These are phyloP conservation scores for Crax fasciolata DNA, from an alignment of 2,797 vertebrate species.

Conservation along the genomic window DNA sequence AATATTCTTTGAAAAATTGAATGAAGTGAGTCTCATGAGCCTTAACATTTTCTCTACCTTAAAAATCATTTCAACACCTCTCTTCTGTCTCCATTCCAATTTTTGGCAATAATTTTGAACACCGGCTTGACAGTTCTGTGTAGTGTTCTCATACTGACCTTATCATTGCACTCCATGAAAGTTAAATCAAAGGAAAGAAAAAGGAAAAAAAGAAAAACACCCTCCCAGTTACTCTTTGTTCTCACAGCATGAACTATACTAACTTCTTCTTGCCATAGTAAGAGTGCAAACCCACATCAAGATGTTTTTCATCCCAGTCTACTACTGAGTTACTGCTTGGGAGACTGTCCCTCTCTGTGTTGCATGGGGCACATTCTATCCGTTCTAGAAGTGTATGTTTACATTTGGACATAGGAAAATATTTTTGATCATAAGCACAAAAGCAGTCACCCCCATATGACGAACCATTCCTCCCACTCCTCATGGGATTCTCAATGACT, in stretches of 20 bases:
- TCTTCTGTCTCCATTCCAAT: not conserved
- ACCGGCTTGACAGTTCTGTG: not conserved
- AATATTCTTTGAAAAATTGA: not conserved
- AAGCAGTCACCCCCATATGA: not conserved
- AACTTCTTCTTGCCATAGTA: not conserved
- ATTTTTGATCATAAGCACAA: not conserved
- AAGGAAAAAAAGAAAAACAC: not conserved
- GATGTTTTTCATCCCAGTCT: not conserved
- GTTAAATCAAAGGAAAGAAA: not conserved
- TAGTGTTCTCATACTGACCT: not conserved
- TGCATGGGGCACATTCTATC: fast-evolving
- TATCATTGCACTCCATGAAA: not conserved
- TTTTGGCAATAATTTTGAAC: not conserved
- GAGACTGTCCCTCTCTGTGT: not conserved
- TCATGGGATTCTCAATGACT: not conserved
- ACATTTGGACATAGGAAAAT: not conserved
- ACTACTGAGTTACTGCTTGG: not conserved
- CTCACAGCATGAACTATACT: not conserved
- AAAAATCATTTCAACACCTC: not conserved
- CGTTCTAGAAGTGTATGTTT: not conserved
- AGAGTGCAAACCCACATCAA: not conserved
- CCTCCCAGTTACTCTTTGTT: not conserved
- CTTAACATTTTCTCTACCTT: not conserved
- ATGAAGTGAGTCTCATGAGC: not conserved
- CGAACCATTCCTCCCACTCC: not conserved